Evolutionary conservation across 2,888 invertebrate genomes (phyloP), one percentile per base, ranked within the genome.

Genomic region (Mallateleia sp.): DNA sequence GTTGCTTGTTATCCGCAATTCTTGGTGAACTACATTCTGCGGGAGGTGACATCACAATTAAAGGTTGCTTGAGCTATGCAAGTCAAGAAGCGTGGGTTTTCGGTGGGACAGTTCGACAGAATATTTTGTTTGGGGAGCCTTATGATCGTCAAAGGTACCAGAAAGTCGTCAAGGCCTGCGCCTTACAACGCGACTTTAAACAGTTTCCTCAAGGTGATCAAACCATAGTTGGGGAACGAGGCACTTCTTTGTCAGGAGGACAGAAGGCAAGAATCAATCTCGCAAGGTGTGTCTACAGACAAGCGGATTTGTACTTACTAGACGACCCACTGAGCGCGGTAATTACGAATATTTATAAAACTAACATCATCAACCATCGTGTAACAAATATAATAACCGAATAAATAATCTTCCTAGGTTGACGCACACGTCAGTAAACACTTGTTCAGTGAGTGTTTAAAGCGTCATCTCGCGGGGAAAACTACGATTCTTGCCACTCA

Each of bases 321-420:
- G 98, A 98, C 91, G 98, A 98, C 95, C 98, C 98, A 0, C 95
- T 98, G 25, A 97, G 97, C 28, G 98, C 98, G 0, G 98, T 94
- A 81, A 89, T 11, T n/a, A n/a, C n/a, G n/a, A n/a, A n/a, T n/a
- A n/a, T 42, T 20, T 62, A 9, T 22, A 25, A 25, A 22, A 18
- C 47, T 34, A 9, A 8, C 18, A 14, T 22, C 24, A 22, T 64
- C 28, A 28, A 32, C 42, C 11, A 42, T 15, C 14, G 14, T 42
- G 2, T 38, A 38, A 38, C 11, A 38, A 25, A 28, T 45, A 7
- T 64, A 25, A 8, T 24, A 64, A 2, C 47, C 64, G 42, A 14
- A 56, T 38, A 56, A 34, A 38, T 38, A 8, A 9, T 5, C 38
- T 38, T 47, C 72, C 0, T 54, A 91, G 78, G 97, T 98, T 0